phyloP scores from a whole-genome alignment of 2,797 vertebrate species.

The Platyrinchus mystaceus region DNA sequence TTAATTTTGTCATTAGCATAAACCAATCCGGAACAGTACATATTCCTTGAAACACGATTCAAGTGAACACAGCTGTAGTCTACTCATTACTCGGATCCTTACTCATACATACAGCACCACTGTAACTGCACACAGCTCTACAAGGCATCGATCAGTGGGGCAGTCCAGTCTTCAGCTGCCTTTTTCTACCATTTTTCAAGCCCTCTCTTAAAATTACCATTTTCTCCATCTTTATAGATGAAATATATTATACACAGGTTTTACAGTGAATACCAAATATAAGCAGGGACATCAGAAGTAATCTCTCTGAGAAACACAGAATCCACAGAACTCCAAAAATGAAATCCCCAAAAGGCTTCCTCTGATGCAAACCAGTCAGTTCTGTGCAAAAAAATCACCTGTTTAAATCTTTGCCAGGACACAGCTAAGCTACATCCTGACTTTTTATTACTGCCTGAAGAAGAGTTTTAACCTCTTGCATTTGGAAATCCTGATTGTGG shows the following conservation, averaged over 20 bases:
- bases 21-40: neutral
- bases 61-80: neutral
- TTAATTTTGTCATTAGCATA: conserved; percentile 4
- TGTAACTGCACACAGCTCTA: neutral
- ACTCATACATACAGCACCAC: fast-evolving
- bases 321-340: neutral
- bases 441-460: neutral
- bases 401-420: neutral
- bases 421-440: neutral
- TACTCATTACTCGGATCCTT: neutral
- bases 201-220: neutral
- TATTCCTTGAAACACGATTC: neutral
- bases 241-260: neutral
- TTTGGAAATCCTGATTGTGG: neutral
- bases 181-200: neutral
- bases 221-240: neutral
- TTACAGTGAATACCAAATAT: neutral
- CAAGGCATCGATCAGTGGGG: neutral
- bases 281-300: neutral
- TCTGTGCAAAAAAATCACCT: neutral
- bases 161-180: neutral
- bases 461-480: neutral
- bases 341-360: neutral
- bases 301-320: neutral
- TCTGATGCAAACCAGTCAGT: neutral